Evolutionary conservation across 2,113 vertebrate genomes (phyloP).

Genomic region (Melierax canorus): DNA sequence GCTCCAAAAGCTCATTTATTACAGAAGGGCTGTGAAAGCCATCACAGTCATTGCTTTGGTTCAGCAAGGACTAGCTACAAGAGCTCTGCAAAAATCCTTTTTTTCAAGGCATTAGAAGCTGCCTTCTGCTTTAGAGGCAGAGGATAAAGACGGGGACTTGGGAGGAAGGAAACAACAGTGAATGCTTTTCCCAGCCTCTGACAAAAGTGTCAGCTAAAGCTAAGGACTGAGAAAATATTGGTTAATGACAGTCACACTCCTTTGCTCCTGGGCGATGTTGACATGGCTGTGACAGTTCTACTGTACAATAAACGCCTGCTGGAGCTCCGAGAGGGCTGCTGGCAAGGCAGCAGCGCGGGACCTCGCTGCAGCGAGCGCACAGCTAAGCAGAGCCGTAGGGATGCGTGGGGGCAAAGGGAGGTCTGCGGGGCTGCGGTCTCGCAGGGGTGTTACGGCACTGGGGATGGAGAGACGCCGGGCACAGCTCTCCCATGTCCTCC

Average conservation of each 20-base stretch:
- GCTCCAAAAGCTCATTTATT: not conserved
- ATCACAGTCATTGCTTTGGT: not conserved
- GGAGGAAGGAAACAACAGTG: not conserved
- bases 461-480: not conserved
- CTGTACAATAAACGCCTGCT: not conserved
- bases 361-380: not conserved
- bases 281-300: not conserved
- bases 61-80: not conserved
- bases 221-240: not conserved
- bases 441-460: not conserved
- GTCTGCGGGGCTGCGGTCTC: not conserved
- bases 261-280: not conserved
- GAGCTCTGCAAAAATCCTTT: not conserved
- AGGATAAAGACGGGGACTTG: not conserved
- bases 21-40: not conserved
- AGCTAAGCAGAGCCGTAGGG: not conserved
- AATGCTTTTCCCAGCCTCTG: not conserved
- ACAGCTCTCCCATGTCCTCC: not conserved
- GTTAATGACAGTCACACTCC: not conserved
- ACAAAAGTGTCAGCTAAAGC: not conserved
- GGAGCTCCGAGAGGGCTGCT: not conserved
- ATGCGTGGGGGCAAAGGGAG: not conserved
- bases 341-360: not conserved
- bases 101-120: not conserved
- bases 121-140: not conserved